A percentile compares a stretch with the other conserved stretches of the same genome.
Conservation (phyloP, 2,113 vertebrate species). For the Benitochromis conjunctus region DNA sequence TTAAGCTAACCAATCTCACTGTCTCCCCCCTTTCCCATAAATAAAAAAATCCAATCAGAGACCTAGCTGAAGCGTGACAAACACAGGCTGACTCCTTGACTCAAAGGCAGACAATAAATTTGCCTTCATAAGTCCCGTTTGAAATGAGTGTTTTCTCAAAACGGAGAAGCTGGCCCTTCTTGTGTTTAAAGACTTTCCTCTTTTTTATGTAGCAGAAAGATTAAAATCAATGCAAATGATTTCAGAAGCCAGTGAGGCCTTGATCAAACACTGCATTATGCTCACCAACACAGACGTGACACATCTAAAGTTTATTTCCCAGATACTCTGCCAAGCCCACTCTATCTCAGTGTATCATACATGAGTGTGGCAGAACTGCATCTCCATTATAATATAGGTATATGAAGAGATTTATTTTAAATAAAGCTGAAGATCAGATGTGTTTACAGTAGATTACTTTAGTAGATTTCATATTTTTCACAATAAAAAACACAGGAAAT, state of each 20-base stretch:
- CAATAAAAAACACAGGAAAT: background rate
- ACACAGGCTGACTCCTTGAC: constrained; percentile 36
- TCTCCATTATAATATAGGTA: background rate
- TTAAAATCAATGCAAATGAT: constrained; percentile 12
- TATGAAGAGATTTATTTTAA: background rate
- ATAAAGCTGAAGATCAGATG: background rate
- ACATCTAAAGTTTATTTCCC: constrained; percentile 23
- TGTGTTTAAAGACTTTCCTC: constrained; percentile 10
- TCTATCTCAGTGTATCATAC: background rate
- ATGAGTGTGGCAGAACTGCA: background rate
- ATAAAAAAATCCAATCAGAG: constrained; percentile 47
- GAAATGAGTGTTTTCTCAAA: constrained; percentile 38
- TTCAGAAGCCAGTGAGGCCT: background rate
- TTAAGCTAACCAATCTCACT: constrained; percentile 35
- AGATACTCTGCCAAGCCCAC: background rate
- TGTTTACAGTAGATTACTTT: background rate
- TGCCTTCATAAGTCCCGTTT: constrained; percentile 20
- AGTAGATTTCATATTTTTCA: background rate
- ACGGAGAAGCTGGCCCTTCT: background rate
- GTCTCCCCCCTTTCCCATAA: background rate
- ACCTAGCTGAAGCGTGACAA: constrained; percentile 49
- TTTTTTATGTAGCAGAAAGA: constrained; percentile 8
- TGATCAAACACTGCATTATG: constrained; percentile 51
- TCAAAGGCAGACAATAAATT: constrained; percentile 42
- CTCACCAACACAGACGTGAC: constrained; percentile 22